Evolutionary conservation across 2,113 vertebrate genomes (phyloP).

Genomic region (Macrotus californicus): DNA sequence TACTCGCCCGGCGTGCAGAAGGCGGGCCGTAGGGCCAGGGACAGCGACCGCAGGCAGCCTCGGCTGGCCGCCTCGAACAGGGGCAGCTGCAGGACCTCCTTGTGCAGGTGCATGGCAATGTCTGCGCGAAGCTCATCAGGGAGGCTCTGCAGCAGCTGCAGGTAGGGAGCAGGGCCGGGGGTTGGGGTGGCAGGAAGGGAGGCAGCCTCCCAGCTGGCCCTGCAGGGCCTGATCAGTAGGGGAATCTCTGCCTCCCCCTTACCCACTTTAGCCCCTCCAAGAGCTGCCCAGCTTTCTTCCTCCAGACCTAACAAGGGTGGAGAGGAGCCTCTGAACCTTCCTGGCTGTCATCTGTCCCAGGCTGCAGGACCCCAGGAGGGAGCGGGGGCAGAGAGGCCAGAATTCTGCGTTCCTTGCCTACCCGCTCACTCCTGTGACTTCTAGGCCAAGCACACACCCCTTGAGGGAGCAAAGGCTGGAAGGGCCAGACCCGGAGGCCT

Average conservation of each 20-base stretch:
- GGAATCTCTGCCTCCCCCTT: not conserved
- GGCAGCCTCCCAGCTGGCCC: not conserved
- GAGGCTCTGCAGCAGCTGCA: slow-evolving; percentile 77
- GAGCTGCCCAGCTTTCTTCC: not conserved
- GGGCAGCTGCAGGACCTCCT: slow-evolving; percentile 79
- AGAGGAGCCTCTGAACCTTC: not conserved
- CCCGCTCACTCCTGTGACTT: not conserved
- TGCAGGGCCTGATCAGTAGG: accelerated
- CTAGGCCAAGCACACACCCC: not conserved
- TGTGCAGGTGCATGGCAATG: slow-evolving; percentile 80
- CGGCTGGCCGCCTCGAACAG: slow-evolving; percentile 75
- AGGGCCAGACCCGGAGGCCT: not conserved
- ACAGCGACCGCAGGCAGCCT: slow-evolving; percentile 75
- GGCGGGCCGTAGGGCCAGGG: slow-evolving; percentile 73
- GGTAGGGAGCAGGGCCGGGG: not conserved
- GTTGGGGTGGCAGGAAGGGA: not conserved
- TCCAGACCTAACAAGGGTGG: not conserved
- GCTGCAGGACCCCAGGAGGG: not conserved
- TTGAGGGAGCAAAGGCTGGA: not conserved
- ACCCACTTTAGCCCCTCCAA: not conserved
- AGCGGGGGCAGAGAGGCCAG: not conserved
- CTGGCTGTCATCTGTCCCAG: not conserved
- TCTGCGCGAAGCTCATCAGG: slow-evolving; percentile 79
- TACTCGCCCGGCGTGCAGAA: slow-evolving; percentile 79
- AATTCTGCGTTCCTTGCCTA: not conserved